phyloP scores from a whole-genome alignment of 2,113 vertebrate genomes.

The Microcebus lehilahytsara region DNA sequence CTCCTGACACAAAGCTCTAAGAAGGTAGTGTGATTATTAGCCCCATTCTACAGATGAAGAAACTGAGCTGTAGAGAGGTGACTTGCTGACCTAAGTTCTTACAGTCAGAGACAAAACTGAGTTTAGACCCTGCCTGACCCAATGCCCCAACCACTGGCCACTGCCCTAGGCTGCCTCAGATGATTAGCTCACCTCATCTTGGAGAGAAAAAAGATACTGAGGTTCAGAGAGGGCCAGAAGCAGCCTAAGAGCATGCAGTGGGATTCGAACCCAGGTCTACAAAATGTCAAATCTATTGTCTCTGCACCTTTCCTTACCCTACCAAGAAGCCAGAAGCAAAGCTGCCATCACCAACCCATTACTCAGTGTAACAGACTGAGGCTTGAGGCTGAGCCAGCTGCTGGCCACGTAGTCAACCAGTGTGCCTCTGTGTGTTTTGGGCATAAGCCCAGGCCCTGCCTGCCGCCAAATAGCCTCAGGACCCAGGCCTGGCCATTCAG shows the following conservation, averaged over 20 bases:
- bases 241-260: neutral
- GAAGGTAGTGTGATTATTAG: neutral
- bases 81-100: neutral
- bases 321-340: neutral
- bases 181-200: neutral
- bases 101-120: neutral
- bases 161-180: neutral
- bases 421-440: neutral
- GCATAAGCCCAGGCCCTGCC: neutral
- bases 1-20: neutral
- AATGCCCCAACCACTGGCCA: neutral
- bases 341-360: neutral
- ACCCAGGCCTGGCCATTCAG: neutral
- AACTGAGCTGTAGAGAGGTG: neutral
- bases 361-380: neutral
- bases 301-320: neutral
- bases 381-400: neutral
- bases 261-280: neutral
- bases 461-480: slow-evolving; percentile 10
- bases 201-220: neutral
- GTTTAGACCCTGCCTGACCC: neutral
- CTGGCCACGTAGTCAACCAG: neutral
- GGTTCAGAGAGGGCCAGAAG: neutral
- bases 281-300: neutral
- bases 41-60: neutral